Evolutionary conservation across 2,888 invertebrate species (phyloP), one percentile per base, ranked within the genome.

Genomic region (Ctenicera cuprea): DNA sequence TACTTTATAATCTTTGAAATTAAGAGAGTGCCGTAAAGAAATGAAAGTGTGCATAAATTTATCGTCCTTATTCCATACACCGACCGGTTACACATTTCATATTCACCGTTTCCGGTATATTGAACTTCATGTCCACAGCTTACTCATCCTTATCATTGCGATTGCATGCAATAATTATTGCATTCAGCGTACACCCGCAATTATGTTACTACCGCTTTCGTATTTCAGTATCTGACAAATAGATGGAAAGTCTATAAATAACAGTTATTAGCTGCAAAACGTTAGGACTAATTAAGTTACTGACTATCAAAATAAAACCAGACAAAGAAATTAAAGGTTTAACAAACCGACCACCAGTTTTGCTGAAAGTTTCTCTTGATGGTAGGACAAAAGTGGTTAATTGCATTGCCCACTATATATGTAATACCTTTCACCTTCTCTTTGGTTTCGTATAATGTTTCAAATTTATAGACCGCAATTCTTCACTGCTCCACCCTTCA

Each of bases 321-420:
- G 37, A 38, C 52, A 65, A 65, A 65, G 18, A 52, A 50, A 65
- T 65, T 67, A 38, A 45, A 37, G 68, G 22, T 50, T 43, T 37
- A 68, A 68, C 45, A 61, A 61, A 59, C 37, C 22, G 41, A 33
- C 52, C 52, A 30, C 38, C 26, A 20, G 16, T 26, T 30, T 50
- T 20, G 11, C n/a, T 12, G 18, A 63, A 57, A 68, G 61, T 68
- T 68, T 68, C 68, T 68, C 68, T 61, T 37, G 61, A 37, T 33
- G 59, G 59, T 26, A 57, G 54, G 12, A 26, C n/a, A 14, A 20
- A n/a, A 22, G 20, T 18, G 18, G 52, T n/a, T 41, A 67, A 57
- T 67, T 67, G 43, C 26, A 30, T 54, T 59, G 67, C 54, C 22
- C 38, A 22, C 57, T 30, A 18, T 45, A 63, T 43, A 22, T 57